Conservation (phyloP, 2,113 vertebrate species). For the Eretmochelys imbricata region DNA sequence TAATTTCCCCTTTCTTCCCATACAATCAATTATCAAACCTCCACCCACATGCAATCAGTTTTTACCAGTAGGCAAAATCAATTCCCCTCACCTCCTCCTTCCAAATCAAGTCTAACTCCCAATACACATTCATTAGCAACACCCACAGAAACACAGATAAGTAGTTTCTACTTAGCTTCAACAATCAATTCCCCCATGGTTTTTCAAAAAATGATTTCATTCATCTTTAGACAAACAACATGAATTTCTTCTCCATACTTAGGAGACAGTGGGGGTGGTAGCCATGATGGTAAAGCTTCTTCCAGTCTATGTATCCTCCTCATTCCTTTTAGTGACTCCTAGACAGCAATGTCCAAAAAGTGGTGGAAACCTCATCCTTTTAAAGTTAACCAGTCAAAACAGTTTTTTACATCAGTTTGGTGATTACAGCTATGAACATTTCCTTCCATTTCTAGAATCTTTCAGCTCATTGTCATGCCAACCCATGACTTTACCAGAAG, state of each 20-base stretch:
- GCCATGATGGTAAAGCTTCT: not conserved
- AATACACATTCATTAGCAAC: not conserved
- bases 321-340: not conserved
- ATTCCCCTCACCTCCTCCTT: not conserved
- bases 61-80: not conserved
- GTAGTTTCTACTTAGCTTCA: not conserved
- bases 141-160: not conserved
- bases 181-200: not conserved
- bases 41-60: not conserved
- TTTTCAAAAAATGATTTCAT: not conserved
- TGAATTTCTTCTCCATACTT: not conserved
- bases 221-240: not conserved
- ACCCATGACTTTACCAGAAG: not conserved
- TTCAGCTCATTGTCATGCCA: not conserved
- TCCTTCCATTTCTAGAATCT: not conserved
- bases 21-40: not conserved
- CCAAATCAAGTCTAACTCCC: not conserved
- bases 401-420: not conserved
- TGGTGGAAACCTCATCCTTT: not conserved
- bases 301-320: rapidly evolving
- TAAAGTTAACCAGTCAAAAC: not conserved
- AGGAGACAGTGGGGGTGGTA: not conserved
- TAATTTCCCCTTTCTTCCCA: not conserved
- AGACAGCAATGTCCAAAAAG: not conserved
- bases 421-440: not conserved